Conservation (phyloP, 2,888 invertebrate genomes). For the Cryptocheilus praepositus region DNA sequence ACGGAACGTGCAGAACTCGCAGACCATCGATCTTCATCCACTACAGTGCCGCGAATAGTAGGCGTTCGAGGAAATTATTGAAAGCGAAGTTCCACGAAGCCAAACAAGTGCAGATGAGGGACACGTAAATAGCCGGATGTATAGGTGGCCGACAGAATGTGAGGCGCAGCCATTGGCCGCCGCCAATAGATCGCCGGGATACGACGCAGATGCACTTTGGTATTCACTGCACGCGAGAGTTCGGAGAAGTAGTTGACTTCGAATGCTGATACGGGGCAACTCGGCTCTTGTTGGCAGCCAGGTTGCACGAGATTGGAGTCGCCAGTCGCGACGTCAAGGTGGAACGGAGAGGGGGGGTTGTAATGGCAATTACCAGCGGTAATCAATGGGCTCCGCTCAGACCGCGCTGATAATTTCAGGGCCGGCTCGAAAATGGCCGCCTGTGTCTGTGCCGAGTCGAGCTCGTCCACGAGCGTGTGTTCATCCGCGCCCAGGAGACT, state of each 20-base stretch:
- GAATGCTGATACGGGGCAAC: constrained; percentile 34
- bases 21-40: no score
- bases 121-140: no score
- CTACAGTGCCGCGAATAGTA: no score
- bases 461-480: neutral
- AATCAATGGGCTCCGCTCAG: constrained; percentile 66
- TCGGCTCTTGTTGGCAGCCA: constrained; percentile 12
- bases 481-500: neutral
- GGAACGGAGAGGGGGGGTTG: constrained; percentile 37
- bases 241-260: constrained; percentile 43
- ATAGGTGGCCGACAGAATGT: no score
- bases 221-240: neutral
- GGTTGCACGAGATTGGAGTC: constrained; percentile 22
- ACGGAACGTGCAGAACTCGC: no score
- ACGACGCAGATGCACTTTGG: no score
- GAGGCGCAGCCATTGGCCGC: no score
- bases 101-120: no score
- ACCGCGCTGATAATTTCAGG: constrained; percentile 67
- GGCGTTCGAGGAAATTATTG: no score
- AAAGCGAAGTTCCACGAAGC: no score
- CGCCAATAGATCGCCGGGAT: no score
- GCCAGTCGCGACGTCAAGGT: neutral
- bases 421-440: constrained; percentile 53
- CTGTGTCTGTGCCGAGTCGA: constrained; percentile 20
- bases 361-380: constrained; percentile 66